Evolutionary conservation across 2,113 vertebrate genomes (phyloP).

Genomic region (Syrmaticus mikado): DNA sequence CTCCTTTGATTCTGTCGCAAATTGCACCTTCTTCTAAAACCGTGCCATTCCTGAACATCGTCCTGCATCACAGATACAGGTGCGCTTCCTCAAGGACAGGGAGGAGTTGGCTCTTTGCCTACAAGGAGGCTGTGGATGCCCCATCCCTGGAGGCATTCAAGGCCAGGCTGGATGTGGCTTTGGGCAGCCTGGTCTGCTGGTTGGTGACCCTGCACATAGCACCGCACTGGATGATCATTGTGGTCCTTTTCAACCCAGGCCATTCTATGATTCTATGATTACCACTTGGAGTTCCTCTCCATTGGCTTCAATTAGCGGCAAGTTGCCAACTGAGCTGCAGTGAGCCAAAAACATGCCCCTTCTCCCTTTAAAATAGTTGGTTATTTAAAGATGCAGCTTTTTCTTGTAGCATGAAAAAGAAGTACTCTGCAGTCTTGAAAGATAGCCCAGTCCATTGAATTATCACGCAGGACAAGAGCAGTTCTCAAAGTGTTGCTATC

Average conservation of each 20-base stretch:
- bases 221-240: no score
- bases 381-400: not conserved
- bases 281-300: not conserved
- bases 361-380: not conserved
- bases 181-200: no score
- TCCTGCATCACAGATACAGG: not conserved
- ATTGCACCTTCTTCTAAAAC: not conserved
- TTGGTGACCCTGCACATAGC: no score
- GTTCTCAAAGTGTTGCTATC: conserved; percentile 17
- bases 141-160: no score
- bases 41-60: not conserved
- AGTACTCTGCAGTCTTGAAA: not conserved
- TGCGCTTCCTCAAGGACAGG: not conserved
- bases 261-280: not conserved
- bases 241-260: no score
- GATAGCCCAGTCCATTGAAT: not conserved
- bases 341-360: not conserved
- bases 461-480: not conserved
- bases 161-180: no score
- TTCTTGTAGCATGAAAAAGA: not conserved
- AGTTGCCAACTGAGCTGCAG: not conserved
- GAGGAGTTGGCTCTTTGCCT: not conserved
- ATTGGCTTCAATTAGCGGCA: not conserved
- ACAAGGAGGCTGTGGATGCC: not conserved
- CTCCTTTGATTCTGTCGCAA: not conserved